phyloP scores from a whole-genome alignment of 2,113 vertebrate species.

The Puma concolor region DNA sequence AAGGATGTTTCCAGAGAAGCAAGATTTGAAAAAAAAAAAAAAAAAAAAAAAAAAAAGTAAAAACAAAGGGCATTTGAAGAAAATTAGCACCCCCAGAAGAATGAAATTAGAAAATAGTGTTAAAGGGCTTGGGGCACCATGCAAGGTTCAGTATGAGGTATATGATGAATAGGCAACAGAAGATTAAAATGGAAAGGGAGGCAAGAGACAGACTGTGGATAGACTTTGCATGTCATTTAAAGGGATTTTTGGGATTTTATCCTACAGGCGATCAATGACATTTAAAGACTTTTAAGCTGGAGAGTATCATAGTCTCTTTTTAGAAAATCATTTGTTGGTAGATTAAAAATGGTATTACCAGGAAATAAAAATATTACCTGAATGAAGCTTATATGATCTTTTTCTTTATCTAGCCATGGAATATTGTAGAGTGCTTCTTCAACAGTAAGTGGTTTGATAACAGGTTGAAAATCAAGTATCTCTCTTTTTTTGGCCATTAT shows the following conservation, averaged over 20 bases:
- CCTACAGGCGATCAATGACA: not conserved
- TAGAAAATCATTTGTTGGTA: not conserved
- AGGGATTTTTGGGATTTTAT: conserved; percentile 10
- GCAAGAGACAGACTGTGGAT: not conserved
- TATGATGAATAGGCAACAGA: not conserved
- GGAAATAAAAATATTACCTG: conserved; percentile 64
- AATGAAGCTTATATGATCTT: not conserved
- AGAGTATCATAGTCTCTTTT: not conserved
- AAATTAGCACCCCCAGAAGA: not conserved
- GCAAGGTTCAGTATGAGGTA: not conserved
- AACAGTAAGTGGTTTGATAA: conserved; percentile 35
- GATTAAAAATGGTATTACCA: not conserved
- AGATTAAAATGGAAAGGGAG: not conserved
- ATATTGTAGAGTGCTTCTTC: conserved; percentile 33
- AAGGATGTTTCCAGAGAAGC: not conserved
- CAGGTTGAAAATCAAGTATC: conserved; percentile 40
- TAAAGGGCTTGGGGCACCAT: not conserved
- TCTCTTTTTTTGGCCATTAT: conserved; percentile 69
- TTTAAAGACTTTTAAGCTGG: not conserved
- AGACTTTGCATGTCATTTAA: not conserved
- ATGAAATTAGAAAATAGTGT: not conserved
- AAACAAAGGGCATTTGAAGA: not conserved
- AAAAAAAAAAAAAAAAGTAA: not conserved
- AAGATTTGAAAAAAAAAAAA: not conserved
- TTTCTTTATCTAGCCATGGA: conserved; percentile 71